Percentiles rank a stretch among this genome's conserved stretches.
Evolutionary conservation across 2,797 vertebrate species (phyloP).

Genomic region (Spondyliosoma cantharus): DNA sequence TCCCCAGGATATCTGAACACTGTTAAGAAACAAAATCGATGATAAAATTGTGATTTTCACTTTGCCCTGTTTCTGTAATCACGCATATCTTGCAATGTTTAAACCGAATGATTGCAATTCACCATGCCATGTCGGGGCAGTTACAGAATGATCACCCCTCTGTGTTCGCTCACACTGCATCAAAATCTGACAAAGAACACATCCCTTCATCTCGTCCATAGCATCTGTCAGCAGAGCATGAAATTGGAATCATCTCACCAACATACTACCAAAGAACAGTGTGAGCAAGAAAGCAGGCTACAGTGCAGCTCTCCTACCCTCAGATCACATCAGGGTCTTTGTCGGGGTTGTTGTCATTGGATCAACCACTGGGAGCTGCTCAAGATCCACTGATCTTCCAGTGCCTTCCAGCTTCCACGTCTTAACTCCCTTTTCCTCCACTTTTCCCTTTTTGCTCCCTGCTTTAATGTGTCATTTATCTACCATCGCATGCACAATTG

Average conservation of each 20-base stretch:
- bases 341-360: conserved; percentile 22
- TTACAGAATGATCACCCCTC: background rate
- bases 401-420: background rate
- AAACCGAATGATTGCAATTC: conserved; percentile 9
- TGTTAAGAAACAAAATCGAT: background rate
- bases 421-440: conserved; percentile 11
- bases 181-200: conserved; percentile 51
- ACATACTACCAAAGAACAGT: conserved; percentile 23
- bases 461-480: conserved; percentile 63
- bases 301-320: conserved; percentile 20
- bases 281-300: conserved; percentile 22
- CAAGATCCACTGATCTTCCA: conserved; percentile 62
- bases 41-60: background rate
- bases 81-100: background rate
- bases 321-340: conserved; percentile 23
- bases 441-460: conserved; percentile 39
- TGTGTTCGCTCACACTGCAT: conserved; percentile 25
- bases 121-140: background rate
- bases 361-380: conserved; percentile 80
- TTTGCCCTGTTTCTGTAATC: background rate
- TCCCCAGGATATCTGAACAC: background rate
- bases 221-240: conserved; percentile 61
- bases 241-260: conserved; percentile 61
- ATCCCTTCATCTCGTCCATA: conserved; percentile 30
- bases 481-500: conserved; percentile 57